Evolutionary conservation across 1,140 invertebrate genomes (phyloP).

Genomic region (Ephestia elutella): DNA sequence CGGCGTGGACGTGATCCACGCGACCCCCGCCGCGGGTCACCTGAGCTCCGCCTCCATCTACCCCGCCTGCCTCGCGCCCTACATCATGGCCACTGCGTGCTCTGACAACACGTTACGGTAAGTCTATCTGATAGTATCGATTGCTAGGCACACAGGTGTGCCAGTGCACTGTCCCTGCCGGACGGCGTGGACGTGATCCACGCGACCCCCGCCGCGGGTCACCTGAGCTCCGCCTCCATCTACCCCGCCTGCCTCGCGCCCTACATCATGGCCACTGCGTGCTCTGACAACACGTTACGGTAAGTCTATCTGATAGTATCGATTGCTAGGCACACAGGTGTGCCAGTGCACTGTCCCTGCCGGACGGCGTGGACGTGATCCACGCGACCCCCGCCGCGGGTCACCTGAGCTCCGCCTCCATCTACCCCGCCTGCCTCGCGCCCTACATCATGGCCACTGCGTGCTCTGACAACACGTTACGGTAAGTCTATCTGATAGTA

Average conservation of each 20-base stretch:
- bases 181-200: slow-evolving; percentile 93
- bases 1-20: slow-evolving; percentile 93
- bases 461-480: slow-evolving; percentile 87
- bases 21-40: slow-evolving; percentile 95
- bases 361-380: slow-evolving; percentile 92
- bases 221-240: slow-evolving; percentile 97
- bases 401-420: slow-evolving; percentile 97
- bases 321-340: slow-evolving; percentile 56
- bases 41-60: slow-evolving; percentile 98
- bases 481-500: slow-evolving; percentile 35
- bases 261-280: slow-evolving; percentile 95
- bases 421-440: slow-evolving; percentile 98
- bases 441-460: slow-evolving; percentile 97
- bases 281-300: slow-evolving; percentile 85
- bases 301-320: slow-evolving; percentile 20
- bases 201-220: slow-evolving; percentile 94
- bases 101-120: slow-evolving; percentile 84
- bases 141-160: slow-evolving; percentile 77
- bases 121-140: no score
- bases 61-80: slow-evolving; percentile 97
- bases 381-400: slow-evolving; percentile 95
- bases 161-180: slow-evolving; percentile 89
- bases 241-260: slow-evolving; percentile 98
- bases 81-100: slow-evolving; percentile 95
- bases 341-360: slow-evolving; percentile 90